Percentiles rank a stretch among this genome's conserved stretches.
phyloP scores from a whole-genome alignment of 2,888 invertebrate species.

The Caenorhabditis becei region DNA sequence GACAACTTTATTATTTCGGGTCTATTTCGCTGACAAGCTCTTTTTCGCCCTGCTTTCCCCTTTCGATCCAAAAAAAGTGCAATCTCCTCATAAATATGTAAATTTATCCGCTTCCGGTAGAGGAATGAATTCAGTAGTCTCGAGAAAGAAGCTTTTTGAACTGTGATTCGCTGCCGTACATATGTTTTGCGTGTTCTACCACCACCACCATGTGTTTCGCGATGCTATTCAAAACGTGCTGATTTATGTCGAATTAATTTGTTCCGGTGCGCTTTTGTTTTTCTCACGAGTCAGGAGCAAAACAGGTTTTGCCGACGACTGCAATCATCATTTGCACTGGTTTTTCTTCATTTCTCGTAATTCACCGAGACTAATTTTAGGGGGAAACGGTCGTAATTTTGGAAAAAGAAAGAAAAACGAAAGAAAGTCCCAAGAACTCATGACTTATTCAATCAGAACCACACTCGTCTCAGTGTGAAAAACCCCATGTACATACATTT shows the following conservation, averaged over 20 bases:
- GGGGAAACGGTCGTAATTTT: slow-evolving; percentile 38
- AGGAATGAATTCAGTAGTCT: slow-evolving; percentile 24
- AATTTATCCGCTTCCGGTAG: slow-evolving; percentile 50
- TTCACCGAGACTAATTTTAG: slow-evolving; percentile 4
- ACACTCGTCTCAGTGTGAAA: slow-evolving; percentile 27
- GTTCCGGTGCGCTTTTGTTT: slow-evolving; percentile 39
- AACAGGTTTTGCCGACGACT: slow-evolving; percentile 7
- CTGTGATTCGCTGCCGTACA: slow-evolving; percentile 51
- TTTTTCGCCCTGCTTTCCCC: slow-evolving; percentile 2
- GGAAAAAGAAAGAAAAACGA: neutral
- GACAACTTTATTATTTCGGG: neutral
- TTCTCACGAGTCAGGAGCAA: slow-evolving; percentile 13
- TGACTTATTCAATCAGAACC: slow-evolving; percentile 58
- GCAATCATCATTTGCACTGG: neutral
- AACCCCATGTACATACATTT: slow-evolving; percentile 7
- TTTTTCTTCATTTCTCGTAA: neutral
- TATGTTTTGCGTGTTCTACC: slow-evolving; percentile 46
- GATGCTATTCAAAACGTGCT: slow-evolving; percentile 51
- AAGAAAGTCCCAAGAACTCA: slow-evolving; percentile 40
- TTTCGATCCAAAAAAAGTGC: slow-evolving; percentile 29
- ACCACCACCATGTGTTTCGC: slow-evolving; percentile 55
- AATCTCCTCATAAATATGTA: slow-evolving; percentile 58
- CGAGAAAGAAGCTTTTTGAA: slow-evolving; percentile 30
- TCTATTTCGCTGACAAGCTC: neutral
- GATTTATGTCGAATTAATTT: slow-evolving; percentile 60